Base-by-base conservation (phyloP, 1,140 invertebrate species). In the Chionoecetes opilio region DNA sequence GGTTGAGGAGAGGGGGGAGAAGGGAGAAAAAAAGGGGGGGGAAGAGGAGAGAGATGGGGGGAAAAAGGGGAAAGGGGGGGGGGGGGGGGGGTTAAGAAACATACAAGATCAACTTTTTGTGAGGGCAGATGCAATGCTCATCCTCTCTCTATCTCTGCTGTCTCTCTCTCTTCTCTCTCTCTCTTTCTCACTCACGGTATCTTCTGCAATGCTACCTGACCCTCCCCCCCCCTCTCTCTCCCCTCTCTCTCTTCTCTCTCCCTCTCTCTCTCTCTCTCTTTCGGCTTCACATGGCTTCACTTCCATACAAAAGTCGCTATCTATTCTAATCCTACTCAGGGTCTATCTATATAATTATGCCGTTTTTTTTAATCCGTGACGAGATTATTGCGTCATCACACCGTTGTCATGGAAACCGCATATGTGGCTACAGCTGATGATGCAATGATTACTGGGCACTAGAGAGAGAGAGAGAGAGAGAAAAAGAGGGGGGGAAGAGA, bases 381-480 rank as follows among this genome's bases (percentile, higher is more conserved):
- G 14, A 41, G 3, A 14, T 41, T 53, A 17, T 53, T 53, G 46
- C 46, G 46, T 53, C 46, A 53, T 53, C 46, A 17, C 2, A 0
- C 21, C 2, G 46, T 53, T 53, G 46, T 53, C 46, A 53, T 53
- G 46, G 46, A 14, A 53, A 53, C 46, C 46, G 21, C 11, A 9
- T 53, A 53, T 17, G 46, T 17, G 46, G 11, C 38, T 3, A 41
- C 38, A 41, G 38, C 38, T 41, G 38, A 41, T 41, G 3, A 14
- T 6, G 14, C 21, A 14, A 14, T 41, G 38, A 14, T 41, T 3
- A 6, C 14, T 41, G 14, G 5, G 38, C 3, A 14, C 5, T 53
- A 85, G 82, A 85, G 82, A 85, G 82, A 85, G 82, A 85, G 82
- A 85, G 82, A 85, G 82, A 85, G 82, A 85, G 82, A 85, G 82